These are phyloP conservation scores for Akabosia matsudoensis DNA, from an alignment of 1,140 invertebrate genomes.

Conservation along the genomic window DNA sequence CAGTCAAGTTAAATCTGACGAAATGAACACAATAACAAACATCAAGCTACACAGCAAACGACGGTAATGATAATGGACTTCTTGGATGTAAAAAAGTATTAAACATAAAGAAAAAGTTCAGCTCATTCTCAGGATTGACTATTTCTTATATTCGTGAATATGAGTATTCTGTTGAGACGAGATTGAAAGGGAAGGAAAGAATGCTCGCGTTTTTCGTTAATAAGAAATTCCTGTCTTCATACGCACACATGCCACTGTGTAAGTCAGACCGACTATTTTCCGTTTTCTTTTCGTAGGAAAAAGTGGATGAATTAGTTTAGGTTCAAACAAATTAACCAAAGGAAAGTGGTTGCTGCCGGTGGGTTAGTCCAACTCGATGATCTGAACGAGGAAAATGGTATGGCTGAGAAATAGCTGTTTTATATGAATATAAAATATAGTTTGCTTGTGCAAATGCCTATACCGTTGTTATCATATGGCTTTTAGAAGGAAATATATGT, in stretches of 20 bases:
- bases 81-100: neutral
- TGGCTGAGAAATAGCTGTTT: neutral
- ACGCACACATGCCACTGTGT: too few species aligned
- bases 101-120: conserved; percentile 1
- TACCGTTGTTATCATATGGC: too few species aligned
- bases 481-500: too few species aligned
- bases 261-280: too few species aligned
- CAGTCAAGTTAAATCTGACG: neutral
- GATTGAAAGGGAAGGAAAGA: too few species aligned
- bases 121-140: neutral
- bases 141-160: neutral
- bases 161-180: too few species aligned
- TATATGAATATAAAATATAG: too few species aligned
- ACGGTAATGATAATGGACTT: neutral
- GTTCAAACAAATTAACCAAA: too few species aligned
- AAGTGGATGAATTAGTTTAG: too few species aligned
- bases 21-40: conserved; percentile 3
- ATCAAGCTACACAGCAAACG: neutral
- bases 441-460: conserved; percentile 1
- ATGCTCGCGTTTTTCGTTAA: too few species aligned
- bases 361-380: neutral
- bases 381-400: neutral
- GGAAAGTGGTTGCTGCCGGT: neutral
- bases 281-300: too few species aligned
- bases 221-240: too few species aligned